These are phyloP conservation scores for Acrobasis consociella DNA, from an alignment of 2,888 invertebrate species.

Conservation along the genomic window DNA sequence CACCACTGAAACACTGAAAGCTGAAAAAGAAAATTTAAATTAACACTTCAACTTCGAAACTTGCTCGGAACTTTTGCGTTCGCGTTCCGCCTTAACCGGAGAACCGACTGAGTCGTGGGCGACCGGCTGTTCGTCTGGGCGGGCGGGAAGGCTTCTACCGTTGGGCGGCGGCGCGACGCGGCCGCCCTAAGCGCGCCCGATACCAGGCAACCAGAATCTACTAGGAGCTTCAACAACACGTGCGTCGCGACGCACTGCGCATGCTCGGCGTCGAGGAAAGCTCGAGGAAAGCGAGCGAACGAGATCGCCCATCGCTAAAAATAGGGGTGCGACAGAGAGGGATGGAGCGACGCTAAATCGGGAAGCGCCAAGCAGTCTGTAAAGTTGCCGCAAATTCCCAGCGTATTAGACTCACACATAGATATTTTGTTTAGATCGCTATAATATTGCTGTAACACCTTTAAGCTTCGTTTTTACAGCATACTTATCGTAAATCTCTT, in stretches of 20 bases:
- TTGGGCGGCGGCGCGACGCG: conserved; percentile 75
- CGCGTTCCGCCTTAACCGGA: conserved; percentile 53
- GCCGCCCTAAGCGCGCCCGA: conserved; percentile 81
- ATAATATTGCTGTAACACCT: not conserved
- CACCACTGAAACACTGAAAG: conserved; percentile 27
- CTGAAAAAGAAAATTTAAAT: conserved; percentile 26
- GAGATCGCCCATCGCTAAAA: conserved; percentile 57
- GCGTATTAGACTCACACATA: conserved; percentile 41
- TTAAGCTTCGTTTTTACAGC: conserved; percentile 9
- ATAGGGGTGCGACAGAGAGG: conserved; percentile 62
- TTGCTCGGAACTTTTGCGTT: conserved; percentile 66
- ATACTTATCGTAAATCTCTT: conserved; percentile 14
- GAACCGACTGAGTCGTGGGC: conserved; percentile 71
- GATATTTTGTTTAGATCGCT: conserved; percentile 35
- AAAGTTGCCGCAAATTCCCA: conserved; percentile 53
- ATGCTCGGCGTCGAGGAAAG: conserved; percentile 68
- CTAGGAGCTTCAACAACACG: conserved; percentile 59
- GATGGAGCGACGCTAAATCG: conserved; percentile 58
- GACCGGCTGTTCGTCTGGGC: conserved; percentile 73
- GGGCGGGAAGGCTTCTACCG: conserved; percentile 62
- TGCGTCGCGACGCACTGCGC: conserved; percentile 71
- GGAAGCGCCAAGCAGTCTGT: conserved; percentile 80
- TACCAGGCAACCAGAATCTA: conserved; percentile 68
- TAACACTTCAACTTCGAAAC: conserved; percentile 43
- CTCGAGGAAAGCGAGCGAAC: conserved; percentile 65